phyloP scores from a whole-genome alignment of 2,797 vertebrate genomes.

The Sebastes kiyomatsui region DNA sequence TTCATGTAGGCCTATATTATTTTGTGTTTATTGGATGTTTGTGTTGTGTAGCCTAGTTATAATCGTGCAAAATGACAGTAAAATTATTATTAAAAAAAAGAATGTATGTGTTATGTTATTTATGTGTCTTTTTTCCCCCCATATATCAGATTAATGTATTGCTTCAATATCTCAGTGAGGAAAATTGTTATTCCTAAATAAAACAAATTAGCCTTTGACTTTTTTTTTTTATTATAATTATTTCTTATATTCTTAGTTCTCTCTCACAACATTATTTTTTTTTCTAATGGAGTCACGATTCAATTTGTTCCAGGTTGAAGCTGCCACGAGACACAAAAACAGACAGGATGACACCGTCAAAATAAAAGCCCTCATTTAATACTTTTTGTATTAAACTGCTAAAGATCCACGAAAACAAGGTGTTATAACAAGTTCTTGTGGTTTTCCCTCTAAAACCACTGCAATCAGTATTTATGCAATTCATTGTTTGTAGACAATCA shows the following conservation, averaged over 20 bases:
- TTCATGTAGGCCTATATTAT: neutral
- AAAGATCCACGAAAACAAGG: neutral
- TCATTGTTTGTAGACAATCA: neutral
- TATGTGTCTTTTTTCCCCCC: neutral
- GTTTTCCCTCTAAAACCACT: neutral
- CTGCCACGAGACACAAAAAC: neutral
- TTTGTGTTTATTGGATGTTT: neutral
- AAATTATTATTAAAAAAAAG: no score
- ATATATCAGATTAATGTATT: neutral
- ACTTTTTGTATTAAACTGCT: neutral
- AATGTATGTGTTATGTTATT: neutral
- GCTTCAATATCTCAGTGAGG: neutral
- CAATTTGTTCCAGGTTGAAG: neutral
- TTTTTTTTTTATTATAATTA: neutral
- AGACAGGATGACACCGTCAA: neutral
- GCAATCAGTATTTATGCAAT: neutral
- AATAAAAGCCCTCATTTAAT: conserved; percentile 19
- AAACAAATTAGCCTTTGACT: neutral
- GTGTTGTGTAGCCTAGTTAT: neutral
- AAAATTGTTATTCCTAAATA: neutral
- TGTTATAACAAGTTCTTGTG: neutral
- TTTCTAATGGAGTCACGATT: conserved; percentile 1
- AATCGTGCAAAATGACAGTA: neutral
- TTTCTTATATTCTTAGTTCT: no score
- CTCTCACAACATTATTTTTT: neutral